Conservation (phyloP, 2,113 vertebrate genomes). For the Silurus asotus region DNA sequence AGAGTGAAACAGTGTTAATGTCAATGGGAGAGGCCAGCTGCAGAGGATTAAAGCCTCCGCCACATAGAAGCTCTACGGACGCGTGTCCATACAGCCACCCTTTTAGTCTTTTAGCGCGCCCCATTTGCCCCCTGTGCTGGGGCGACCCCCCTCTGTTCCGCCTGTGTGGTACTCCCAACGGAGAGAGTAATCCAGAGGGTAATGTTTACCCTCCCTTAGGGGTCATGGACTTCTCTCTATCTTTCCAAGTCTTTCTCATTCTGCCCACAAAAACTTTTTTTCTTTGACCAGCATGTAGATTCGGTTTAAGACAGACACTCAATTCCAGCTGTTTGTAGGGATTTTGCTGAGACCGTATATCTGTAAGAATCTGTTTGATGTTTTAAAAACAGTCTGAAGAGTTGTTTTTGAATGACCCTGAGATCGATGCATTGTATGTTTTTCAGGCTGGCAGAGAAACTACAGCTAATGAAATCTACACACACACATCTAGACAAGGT, state of each 20-base stretch:
- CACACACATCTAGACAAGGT: conserved; percentile 93
- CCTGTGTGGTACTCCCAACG: conserved; percentile 74
- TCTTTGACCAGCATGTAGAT: conserved; percentile 33
- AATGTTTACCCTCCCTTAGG: conserved; percentile 75
- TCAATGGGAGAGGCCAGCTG: conserved; percentile 71
- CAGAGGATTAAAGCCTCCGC: conserved; percentile 77
- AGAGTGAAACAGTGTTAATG: conserved; percentile 52
- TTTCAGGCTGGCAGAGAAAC: conserved; percentile 85
- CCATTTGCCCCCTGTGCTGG: conserved; percentile 65
- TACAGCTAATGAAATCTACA: conserved; percentile 74
- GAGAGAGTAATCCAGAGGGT: conserved; percentile 72
- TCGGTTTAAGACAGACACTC: conserved; percentile 42
- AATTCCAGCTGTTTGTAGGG: conserved; percentile 36
- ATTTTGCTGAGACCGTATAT: conserved; percentile 45
- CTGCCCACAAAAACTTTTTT: conserved; percentile 31
- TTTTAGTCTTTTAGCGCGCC: conserved; percentile 58
- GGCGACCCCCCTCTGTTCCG: conserved; percentile 65
- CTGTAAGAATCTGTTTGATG: conserved; percentile 42
- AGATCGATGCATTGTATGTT: conserved; percentile 46
- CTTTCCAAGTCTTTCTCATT: conserved; percentile 35
- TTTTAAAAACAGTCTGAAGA: conserved; percentile 23
- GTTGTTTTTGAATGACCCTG: conserved; percentile 30
- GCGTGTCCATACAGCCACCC: conserved; percentile 69
- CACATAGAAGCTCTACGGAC: conserved; percentile 58
- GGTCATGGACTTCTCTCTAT: conserved; percentile 59